These are phyloP conservation scores for Hexactinellida sp. DNA, from an alignment of 37 sponge, comb jelly and placozoan genomes.

Conservation along the genomic window DNA sequence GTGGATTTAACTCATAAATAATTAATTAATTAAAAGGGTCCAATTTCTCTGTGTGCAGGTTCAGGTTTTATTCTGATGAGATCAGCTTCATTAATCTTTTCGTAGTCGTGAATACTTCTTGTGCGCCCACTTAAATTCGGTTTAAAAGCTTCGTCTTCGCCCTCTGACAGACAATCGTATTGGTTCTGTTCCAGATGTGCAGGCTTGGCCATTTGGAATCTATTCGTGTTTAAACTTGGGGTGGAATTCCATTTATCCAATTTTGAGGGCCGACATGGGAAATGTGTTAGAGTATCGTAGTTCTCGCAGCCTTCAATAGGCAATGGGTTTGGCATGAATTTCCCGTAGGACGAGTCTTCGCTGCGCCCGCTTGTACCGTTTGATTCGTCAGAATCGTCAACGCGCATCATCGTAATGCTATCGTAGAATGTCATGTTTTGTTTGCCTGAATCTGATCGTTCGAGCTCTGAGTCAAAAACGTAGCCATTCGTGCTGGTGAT, in stretches of 20 bases:
- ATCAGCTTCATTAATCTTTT: conserved; percentile 4
- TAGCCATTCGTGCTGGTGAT: neutral
- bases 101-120: neutral
- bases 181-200: neutral
- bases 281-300: neutral
- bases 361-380: neutral
- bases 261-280: neutral
- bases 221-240: neutral
- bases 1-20: neutral
- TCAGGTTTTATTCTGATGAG: neutral
- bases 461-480: neutral
- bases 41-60: neutral
- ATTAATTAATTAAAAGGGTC: neutral
- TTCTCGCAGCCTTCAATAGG: neutral
- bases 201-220: neutral
- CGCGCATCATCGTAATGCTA: neutral
- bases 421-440: neutral
- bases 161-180: neutral
- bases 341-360: neutral
- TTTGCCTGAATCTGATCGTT: neutral
- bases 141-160: neutral
- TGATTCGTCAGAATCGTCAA: neutral
- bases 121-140: neutral
- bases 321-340: neutral
- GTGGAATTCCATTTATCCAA: neutral